A percentile compares a stretch with the other conserved stretches of the same genome.
phyloP scores from a whole-genome alignment of 2,797 vertebrate species.

The Sylvia borin region DNA sequence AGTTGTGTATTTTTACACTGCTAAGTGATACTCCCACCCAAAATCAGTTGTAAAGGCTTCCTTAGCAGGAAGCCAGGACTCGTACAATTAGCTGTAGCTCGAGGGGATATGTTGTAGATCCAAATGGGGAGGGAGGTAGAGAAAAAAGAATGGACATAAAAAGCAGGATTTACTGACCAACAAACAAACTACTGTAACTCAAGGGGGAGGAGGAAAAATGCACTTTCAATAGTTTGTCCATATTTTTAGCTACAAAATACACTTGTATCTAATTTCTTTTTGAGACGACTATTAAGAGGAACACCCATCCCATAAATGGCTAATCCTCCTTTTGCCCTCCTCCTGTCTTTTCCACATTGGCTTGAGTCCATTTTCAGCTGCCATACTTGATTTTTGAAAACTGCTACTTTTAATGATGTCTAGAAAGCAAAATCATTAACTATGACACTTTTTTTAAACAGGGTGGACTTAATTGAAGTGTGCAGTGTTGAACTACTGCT shows the following conservation, averaged over 20 bases:
- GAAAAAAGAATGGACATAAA: background rate
- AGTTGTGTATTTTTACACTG: conserved; percentile 33
- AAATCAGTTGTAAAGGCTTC: conserved; percentile 41
- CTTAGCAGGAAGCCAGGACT: conserved; percentile 61
- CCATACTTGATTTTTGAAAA: conserved; percentile 58
- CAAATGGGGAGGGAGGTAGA: conserved; percentile 21
- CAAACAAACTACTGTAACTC: conserved; percentile 54
- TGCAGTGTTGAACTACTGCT: conserved; percentile 73
- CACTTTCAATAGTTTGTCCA: conserved; percentile 76
- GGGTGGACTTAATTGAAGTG: conserved; percentile 75
- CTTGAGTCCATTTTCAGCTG: conserved; percentile 62
- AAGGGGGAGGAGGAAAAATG: conserved; percentile 72
- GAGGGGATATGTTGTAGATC: conserved; percentile 49
- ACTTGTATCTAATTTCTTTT: conserved; percentile 19
- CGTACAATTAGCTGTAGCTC: background rate
- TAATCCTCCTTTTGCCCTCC: conserved; percentile 45
- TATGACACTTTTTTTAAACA: conserved; percentile 77
- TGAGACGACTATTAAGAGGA: conserved; percentile 46
- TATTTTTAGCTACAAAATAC: conserved; percentile 54
- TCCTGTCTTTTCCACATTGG: conserved; percentile 23
- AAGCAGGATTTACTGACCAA: conserved; percentile 35
- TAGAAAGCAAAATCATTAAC: conserved; percentile 49
- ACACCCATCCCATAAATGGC: conserved; percentile 15
- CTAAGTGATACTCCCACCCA: conserved; percentile 61
- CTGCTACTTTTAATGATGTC: conserved; percentile 32